Evolutionary conservation across 2,113 vertebrate species (phyloP).

Genomic region (Leuciscus idus): DNA sequence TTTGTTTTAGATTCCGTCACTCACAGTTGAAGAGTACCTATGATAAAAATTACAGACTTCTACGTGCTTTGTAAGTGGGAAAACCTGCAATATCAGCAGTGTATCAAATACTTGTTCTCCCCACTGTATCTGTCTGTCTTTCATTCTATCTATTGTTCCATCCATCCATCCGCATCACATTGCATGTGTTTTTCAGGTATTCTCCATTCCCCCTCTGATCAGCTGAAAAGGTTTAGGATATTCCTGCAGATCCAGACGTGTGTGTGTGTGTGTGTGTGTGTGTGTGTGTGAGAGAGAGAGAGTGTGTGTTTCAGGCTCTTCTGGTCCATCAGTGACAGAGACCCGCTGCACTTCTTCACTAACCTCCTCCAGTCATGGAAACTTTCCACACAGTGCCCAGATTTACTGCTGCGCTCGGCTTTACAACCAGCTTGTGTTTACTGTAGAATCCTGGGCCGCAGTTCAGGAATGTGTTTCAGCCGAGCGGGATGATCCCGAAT

Average conservation of each 20-base stretch:
- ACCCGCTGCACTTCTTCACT: not conserved
- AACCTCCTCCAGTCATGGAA: constrained; percentile 60
- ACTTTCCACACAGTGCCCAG: constrained; percentile 60
- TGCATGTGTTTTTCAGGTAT: not conserved
- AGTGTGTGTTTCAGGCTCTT: not conserved
- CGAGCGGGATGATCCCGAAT: constrained; percentile 49
- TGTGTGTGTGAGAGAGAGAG: no score
- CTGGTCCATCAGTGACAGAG: constrained; percentile 22
- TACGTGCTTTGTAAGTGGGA: no score
- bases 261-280: not conserved
- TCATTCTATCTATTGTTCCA: no score
- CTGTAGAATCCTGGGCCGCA: constrained; percentile 63
- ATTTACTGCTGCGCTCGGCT: constrained; percentile 68
- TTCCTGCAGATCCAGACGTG: no score
- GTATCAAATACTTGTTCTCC: no score
- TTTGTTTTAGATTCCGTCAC: no score
- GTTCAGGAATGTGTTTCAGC: constrained; percentile 71
- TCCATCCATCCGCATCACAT: no score
- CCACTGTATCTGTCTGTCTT: no score
- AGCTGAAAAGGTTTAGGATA: no score
- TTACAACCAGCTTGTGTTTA: constrained; percentile 73
- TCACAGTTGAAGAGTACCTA: no score
- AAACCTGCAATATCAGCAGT: no score
- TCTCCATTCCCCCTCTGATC: not conserved
- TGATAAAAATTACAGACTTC: no score